A percentile compares a stretch with the other conserved stretches of the same genome.
These are phyloP conservation scores for Aspidoscelis tigris DNA, from an alignment of 2,113 vertebrate species.

Conservation along the genomic window DNA sequence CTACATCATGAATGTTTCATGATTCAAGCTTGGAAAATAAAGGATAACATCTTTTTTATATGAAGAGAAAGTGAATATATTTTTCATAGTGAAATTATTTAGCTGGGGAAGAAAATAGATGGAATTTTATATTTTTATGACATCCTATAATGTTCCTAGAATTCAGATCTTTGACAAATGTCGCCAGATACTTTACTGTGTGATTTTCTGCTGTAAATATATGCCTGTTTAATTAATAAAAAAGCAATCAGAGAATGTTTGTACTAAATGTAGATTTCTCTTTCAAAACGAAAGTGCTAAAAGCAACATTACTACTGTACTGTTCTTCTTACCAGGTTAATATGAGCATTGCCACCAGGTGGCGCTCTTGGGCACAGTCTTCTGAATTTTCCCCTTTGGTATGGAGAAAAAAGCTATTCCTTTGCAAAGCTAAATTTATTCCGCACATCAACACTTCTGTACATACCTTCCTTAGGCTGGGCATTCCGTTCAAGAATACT, in stretches of 20 bases:
- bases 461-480: not conserved
- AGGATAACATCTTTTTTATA: slow-evolving; percentile 67
- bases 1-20: slow-evolving; percentile 72
- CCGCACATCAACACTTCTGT: not conserved
- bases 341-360: slow-evolving; percentile 7
- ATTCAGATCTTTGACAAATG: slow-evolving; percentile 35
- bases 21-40: slow-evolving; percentile 61
- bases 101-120: slow-evolving; percentile 59
- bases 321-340: not conserved
- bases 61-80: slow-evolving; percentile 58
- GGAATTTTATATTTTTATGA: slow-evolving; percentile 54
- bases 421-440: slow-evolving; percentile 14
- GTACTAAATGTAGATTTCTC: not conserved
- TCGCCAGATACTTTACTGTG: slow-evolving; percentile 40
- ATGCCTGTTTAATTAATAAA: not conserved
- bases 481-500: not conserved
- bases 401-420: not conserved
- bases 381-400: not conserved
- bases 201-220: not conserved
- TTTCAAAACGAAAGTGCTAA: not conserved
- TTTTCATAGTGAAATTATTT: slow-evolving; percentile 59
- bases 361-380: slow-evolving; percentile 17
- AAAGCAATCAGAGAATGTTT: not conserved
- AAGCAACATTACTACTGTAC: not conserved
- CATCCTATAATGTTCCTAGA: slow-evolving; percentile 61